These are phyloP conservation scores for Muntiacus reevesi DNA, from an alignment of 2,113 vertebrate genomes.

Conservation along the genomic window DNA sequence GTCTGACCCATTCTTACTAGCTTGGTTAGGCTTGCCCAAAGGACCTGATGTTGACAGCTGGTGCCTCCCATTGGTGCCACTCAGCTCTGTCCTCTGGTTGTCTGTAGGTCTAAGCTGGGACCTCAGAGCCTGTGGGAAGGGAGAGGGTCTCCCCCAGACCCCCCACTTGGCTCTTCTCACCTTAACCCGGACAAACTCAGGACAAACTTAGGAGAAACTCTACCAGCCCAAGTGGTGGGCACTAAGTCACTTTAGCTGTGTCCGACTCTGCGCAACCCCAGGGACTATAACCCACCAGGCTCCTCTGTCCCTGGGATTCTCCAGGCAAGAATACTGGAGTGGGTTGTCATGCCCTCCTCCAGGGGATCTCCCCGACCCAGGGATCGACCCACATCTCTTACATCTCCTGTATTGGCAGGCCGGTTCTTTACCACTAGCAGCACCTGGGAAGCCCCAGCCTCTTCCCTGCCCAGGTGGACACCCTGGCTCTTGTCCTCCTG, in stretches of 20 bases:
- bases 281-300: neutral
- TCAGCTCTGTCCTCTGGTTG: neutral
- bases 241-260: neutral
- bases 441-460: neutral
- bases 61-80: neutral
- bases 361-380: neutral
- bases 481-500: neutral
- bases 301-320: neutral
- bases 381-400: neutral
- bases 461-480: neutral
- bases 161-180: neutral
- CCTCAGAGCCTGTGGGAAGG: neutral
- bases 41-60: neutral
- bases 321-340: neutral
- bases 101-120: neutral
- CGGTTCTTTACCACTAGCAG: neutral
- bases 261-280: neutral
- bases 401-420: neutral
- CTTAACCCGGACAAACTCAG: neutral
- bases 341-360: neutral
- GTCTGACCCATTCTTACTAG: neutral
- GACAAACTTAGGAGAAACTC: neutral
- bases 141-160: neutral
- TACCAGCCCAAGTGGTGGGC: neutral
- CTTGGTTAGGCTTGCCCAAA: neutral